Evolutionary conservation across 2,888 invertebrate genomes (phyloP).

Genomic region (Hecatera dysodea): DNA sequence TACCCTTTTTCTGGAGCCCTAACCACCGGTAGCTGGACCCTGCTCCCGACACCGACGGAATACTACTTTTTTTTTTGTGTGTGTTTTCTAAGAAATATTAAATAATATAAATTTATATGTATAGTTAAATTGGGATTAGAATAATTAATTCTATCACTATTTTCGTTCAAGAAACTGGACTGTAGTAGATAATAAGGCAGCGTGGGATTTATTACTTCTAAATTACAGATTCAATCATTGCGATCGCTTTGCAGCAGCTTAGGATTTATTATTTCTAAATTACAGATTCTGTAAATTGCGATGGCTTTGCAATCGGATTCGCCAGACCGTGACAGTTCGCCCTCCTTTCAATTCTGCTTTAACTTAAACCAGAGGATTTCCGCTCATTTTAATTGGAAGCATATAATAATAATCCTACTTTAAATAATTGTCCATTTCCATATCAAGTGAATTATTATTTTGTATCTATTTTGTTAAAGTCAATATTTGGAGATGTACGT

Average conservation of each 20-base stretch:
- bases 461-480: background rate
- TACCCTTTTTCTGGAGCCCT: too few relatives aligned
- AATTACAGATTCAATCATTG: constrained; percentile 39
- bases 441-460: constrained; percentile 17
- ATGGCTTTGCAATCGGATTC: constrained; percentile 48
- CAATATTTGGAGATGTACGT: too few relatives aligned
- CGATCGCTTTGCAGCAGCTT: constrained; percentile 31
- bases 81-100: too few relatives aligned
- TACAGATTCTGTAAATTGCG: constrained; percentile 42
- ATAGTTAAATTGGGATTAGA: too few relatives aligned
- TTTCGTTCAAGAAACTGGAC: background rate
- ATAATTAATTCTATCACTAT: background rate
- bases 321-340: constrained; percentile 55
- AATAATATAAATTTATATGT: too few relatives aligned
- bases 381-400: constrained; percentile 59
- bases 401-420: constrained; percentile 42
- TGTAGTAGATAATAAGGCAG: background rate
- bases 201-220: constrained; percentile 10
- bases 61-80: too few relatives aligned
- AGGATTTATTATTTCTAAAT: constrained; percentile 16
- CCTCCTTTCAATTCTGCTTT: constrained; percentile 56
- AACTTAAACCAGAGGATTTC: constrained; percentile 56
- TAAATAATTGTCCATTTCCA: constrained; percentile 56
- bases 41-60: too few relatives aligned
- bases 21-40: too few relatives aligned